Conservation (phyloP, 2,888 invertebrate genomes). For the Imbricaverruca yamaguchii region DNA sequence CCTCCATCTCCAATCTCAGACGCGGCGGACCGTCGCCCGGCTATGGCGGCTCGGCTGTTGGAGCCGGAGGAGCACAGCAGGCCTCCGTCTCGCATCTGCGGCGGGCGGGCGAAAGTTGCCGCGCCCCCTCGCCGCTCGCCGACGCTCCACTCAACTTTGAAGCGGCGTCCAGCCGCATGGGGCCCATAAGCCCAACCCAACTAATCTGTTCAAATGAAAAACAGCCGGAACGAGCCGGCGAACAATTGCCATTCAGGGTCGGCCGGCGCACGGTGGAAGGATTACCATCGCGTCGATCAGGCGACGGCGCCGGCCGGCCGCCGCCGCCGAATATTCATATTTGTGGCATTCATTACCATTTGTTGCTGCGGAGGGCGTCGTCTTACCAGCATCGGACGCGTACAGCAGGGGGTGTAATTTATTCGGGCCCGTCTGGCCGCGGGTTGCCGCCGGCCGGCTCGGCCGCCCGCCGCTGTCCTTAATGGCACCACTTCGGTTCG, state of each 20-base stretch:
- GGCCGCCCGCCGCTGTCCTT: not conserved
- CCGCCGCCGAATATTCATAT: not conserved
- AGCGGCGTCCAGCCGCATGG: conserved; percentile 1
- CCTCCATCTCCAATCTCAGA: too few species aligned
- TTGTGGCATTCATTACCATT: conserved; percentile 8
- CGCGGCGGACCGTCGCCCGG: too few species aligned
- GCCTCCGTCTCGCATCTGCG: too few species aligned
- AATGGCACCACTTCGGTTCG: not conserved
- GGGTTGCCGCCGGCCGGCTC: not conserved
- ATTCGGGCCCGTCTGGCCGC: not conserved
- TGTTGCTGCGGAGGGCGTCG: not conserved
- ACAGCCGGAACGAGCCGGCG: not conserved
- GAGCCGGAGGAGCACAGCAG: too few species aligned
- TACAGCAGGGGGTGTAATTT: not conserved
- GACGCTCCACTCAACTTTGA: not conserved
- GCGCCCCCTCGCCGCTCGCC: too few species aligned
- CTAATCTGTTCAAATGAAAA: not conserved
- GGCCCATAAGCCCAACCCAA: not conserved
- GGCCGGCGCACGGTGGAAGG: not conserved
- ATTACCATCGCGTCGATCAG: not conserved
- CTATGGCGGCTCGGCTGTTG: too few species aligned
- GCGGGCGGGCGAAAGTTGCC: too few species aligned
- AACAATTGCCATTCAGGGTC: not conserved
- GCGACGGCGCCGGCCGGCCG: not conserved
- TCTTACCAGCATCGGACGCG: not conserved